Conservation (phyloP, 2,888 invertebrate genomes). For the Heliconius charithonia region DNA sequence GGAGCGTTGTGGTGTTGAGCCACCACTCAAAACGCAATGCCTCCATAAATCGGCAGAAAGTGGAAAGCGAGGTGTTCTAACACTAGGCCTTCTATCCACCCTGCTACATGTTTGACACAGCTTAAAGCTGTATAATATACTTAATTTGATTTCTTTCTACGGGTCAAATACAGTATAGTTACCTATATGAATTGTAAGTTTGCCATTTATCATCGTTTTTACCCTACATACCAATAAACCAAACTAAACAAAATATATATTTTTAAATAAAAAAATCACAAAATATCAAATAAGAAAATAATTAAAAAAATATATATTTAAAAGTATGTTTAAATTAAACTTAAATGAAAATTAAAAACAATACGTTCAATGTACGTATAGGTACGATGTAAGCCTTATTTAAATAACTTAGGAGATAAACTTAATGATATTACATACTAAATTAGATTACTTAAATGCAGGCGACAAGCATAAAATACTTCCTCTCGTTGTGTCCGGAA, state of each 20-base stretch:
- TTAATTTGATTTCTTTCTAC: not conserved
- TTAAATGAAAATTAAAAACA: not conserved
- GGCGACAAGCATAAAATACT: not conserved
- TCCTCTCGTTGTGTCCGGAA: slow-evolving; percentile 3
- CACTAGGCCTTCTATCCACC: too few species aligned
- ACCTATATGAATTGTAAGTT: not conserved
- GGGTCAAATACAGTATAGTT: not conserved
- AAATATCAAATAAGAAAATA: too few species aligned
- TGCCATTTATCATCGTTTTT: not conserved
- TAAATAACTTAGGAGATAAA: not conserved
- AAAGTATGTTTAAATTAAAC: not conserved
- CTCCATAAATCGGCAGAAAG: too few species aligned
- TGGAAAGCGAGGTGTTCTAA: too few species aligned
- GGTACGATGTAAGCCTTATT: not conserved
- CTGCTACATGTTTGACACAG: too few species aligned
- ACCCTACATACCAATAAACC: too few species aligned
- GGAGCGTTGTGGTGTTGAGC: too few species aligned
- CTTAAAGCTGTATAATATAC: not conserved
- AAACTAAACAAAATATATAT: too few species aligned
- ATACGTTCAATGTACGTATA: not conserved
- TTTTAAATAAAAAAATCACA: too few species aligned
- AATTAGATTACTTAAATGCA: slow-evolving; percentile 10
- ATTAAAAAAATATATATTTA: too few species aligned
- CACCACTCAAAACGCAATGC: too few species aligned
- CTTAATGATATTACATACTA: not conserved